phyloP scores from a whole-genome alignment of 2,888 invertebrate species.

The Malthinus flaveolus region DNA sequence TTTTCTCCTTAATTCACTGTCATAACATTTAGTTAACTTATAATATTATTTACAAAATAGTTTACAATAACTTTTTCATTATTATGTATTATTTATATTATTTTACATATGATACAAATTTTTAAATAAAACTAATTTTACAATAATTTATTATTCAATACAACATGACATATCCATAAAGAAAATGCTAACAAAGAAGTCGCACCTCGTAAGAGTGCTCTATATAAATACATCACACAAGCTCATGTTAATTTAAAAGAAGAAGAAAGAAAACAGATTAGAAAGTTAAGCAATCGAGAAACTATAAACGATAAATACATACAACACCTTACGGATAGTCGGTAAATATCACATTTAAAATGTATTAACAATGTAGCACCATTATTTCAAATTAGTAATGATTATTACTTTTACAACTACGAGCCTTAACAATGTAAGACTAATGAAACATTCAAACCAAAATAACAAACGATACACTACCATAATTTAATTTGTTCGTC shows the following conservation, averaged over 20 bases:
- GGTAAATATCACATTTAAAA: constrained; percentile 37
- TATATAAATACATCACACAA: constrained; percentile 1
- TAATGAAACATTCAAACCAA: no score
- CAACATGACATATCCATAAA: constrained; percentile 33
- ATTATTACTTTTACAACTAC: not conserved
- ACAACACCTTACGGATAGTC: constrained; percentile 35
- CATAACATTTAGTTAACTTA: constrained; percentile 25
- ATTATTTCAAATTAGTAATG: constrained; percentile 31
- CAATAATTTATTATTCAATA: constrained; percentile 39
- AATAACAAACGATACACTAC: not conserved
- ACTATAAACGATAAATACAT: constrained; percentile 7
- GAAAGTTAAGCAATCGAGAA: constrained; percentile 12
- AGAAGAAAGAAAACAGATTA: not conserved
- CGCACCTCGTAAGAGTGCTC: not conserved
- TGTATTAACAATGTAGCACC: constrained; percentile 37
- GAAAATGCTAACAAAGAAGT: constrained; percentile 5
- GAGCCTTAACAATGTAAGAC: no score
- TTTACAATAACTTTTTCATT: constrained; percentile 25
- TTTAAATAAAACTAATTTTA: constrained; percentile 35
- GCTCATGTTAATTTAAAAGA: constrained; percentile 5
- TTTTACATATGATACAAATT: constrained; percentile 39
- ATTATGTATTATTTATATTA: constrained; percentile 27
- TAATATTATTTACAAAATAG: constrained; percentile 31
- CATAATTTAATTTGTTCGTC: not conserved
- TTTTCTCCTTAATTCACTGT: constrained; percentile 22